Base-by-base conservation (phyloP, 2,113 vertebrate species). In the Haemorhous mexicanus region DNA sequence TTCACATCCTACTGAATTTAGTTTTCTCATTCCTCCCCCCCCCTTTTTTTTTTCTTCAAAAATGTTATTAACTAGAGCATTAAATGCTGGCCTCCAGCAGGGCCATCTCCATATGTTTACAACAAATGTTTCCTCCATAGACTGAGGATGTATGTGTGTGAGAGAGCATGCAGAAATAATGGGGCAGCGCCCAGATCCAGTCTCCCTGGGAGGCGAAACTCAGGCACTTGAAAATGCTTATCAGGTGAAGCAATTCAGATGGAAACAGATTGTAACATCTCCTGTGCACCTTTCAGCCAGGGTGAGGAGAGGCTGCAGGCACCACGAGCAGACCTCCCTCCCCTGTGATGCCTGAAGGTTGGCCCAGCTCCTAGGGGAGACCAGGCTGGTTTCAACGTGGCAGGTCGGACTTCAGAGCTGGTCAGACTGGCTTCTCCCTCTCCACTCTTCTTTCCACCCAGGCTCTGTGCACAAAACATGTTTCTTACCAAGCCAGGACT, bases 31-130 rank as follows among this genome's bases (percentile, higher is more conserved):
- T 26, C 2, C 4, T 9, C 6, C 6, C 7, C 6, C 12, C 3
- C 11, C 2, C 8, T 11, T 19, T 53, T 61, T 80, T 64, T 56
- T 47, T 27, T 4, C 28, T 86, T 93, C 1, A 1, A 92, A 97
- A 95, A 94, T 88, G 78, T 89, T 97, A 97, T 98, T 98, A 98
- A 98, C 97, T 98, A 94, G 97, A 98, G 98, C 98, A 97, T 98
- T 98, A 98, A 98, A 98, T 98, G 96, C 87, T 97, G 97, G 97
- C 97, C 97, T 97, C 93, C 93, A 97, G 98, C 97, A 96, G 95
- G 88, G 70, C 93, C 84, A 77, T 94, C 73, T 97, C 98, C 98
- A 98, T 98, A 98, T 98, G 98, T 86, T 97, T 94, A 70, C 81
- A 95, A 95, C 94, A 66, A 96, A 96, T 96, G 76, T 96, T 90